Evolutionary conservation across 2,888 invertebrate genomes (phyloP), one percentile per base, ranked within the genome.

Genomic region (Spisula solida): DNA sequence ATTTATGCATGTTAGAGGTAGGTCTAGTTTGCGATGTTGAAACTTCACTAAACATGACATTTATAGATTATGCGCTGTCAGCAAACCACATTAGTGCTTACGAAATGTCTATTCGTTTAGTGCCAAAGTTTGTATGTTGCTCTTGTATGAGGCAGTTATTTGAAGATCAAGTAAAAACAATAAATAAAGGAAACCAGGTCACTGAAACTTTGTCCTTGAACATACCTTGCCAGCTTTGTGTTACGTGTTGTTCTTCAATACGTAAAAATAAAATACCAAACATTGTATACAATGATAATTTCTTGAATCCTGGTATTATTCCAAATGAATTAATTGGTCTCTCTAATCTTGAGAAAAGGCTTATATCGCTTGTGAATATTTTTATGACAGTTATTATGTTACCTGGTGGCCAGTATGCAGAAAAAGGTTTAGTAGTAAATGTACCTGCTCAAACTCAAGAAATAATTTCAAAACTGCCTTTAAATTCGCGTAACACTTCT

Each of bases 361-460:
- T 90, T n/a, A 82, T 87, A 31, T 2, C 56, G 25, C 78, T 51
- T 25, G 80, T 90, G n/a, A 56, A 88, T 55, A 81, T 81, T 51
- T 90, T 81, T 41, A 83, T 88, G 82, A 66, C 88, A 29, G 70
- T 90, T 34, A 29, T 90, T 31, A 55, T 90, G 31, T 75, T 90
- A 25, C 90, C 88, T 41, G 90, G 90, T 70, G 90, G 88, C n/a
- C 90, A 90, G 48, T 88, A 88, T 83, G 88, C 88, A n/a, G 86
- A 86, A 81, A 90, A 88, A 66, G 90, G 90, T 41, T 12, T 88
- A 48, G 41, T 88, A 16, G 25, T 90, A 29, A 88, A 90, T 82
- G 48, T 41, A n/a, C n/a, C n/a, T n/a, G n/a, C n/a, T n/a, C n/a
- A n/a, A n/a, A n/a, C n/a, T n/a, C n/a, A n/a, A n/a, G n/a, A n/a